These are phyloP conservation scores for Lucilia cuprina DNA, from an alignment of 1,140 invertebrate genomes.

Conservation along the genomic window DNA sequence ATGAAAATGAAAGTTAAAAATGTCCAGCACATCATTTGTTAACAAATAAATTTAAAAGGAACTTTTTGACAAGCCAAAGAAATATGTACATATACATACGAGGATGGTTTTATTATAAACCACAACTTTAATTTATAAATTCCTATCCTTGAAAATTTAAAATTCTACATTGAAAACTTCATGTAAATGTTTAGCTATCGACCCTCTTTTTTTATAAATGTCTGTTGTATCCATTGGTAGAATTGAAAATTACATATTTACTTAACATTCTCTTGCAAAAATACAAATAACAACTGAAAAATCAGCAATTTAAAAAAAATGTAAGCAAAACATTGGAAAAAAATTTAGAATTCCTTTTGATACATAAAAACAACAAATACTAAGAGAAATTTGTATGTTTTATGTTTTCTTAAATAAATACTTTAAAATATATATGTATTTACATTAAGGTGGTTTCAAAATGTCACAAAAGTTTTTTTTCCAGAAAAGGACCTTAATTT, in stretches of 20 bases:
- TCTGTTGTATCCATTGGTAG: neutral
- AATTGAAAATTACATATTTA: neutral
- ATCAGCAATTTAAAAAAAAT: neutral
- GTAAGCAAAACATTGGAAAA: neutral
- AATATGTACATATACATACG: neutral
- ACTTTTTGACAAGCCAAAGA: neutral
- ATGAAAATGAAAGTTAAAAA: slow-evolving; percentile 18
- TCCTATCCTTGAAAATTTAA: too few species aligned
- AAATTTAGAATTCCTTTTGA: neutral
- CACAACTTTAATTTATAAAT: too few species aligned
- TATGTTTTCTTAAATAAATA: neutral
- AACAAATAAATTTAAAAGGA: neutral
- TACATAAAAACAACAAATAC: slow-evolving; percentile 1
- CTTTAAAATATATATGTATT: neutral
- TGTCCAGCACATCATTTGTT: slow-evolving; percentile 13
- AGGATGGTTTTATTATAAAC: neutral
- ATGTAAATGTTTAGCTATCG: neutral
- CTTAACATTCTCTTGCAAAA: neutral
- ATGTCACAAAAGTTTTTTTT: neutral
- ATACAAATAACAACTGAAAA: neutral
- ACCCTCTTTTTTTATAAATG: neutral
- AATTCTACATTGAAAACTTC: too few species aligned
- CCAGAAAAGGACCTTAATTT: too few species aligned
- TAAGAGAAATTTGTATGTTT: neutral
- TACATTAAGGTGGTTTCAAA: neutral